These are phyloP conservation scores for Drosophila kambysellisi DNA, from an alignment of 2,888 invertebrate genomes.

Conservation along the genomic window DNA sequence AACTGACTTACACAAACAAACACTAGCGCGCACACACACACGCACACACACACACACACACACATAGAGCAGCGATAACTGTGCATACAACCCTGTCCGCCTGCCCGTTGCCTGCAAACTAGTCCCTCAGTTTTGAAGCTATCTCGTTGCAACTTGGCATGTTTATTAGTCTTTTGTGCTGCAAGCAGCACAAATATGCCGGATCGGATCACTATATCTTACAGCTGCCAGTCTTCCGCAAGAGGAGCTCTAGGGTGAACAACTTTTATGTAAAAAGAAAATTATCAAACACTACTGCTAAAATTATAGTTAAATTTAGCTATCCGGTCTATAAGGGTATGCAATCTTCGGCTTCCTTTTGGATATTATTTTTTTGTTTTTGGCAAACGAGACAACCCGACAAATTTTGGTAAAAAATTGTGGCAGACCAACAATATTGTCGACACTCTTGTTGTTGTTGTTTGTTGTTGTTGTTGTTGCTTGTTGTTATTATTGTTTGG, in stretches of 20 bases:
- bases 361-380: not conserved
- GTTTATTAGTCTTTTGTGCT: not conserved
- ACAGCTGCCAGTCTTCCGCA: not conserved
- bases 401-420: constrained; percentile 57
- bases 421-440: constrained; percentile 37
- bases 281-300: not conserved
- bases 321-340: not conserved
- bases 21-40: not conserved
- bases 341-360: not conserved
- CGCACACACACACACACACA: not conserved
- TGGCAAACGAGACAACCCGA: constrained; percentile 23
- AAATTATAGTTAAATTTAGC: not conserved
- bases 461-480: not conserved
- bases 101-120: not conserved
- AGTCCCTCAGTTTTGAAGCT: not conserved
- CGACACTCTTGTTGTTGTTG: not conserved
- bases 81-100: constrained; percentile 4
- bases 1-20: constrained; percentile 32
- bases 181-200: not conserved
- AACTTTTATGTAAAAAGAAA: not conserved
- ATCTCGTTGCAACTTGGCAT: not conserved
- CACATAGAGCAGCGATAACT: not conserved
- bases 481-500: constrained; percentile 1
- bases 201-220: not conserved
- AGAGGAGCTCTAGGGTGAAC: not conserved